Base-by-base conservation (phyloP, 2,797 vertebrate genomes). In the Enteromius viviparus region DNA sequence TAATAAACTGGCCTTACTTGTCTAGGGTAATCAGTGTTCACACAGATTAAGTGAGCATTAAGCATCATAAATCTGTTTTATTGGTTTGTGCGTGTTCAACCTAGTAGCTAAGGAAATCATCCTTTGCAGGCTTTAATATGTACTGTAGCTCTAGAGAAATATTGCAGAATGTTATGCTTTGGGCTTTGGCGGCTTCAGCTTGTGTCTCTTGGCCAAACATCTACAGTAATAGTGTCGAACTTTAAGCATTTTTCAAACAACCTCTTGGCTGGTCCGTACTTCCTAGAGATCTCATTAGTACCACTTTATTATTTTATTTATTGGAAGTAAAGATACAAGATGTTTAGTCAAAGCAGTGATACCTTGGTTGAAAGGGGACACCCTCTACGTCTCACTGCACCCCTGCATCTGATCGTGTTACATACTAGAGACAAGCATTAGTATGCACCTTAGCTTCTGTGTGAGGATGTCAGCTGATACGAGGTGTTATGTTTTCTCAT, bases 401-500 rank as follows among this genome's bases (percentile, higher is more conserved):
- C 34, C 65, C 45, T 58, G 26, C 34, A 11, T 37, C 74, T 64
- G 58, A 66, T 79, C 58, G 7, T n/a, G 34, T 87, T 85, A 76
- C 75, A 75, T 60, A 62, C 84, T 76, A 34, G 37, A 65, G 77
- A 74, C 21, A 0, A 64, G 77, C 71, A 66, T 74, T 76, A 68
- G 40, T 47, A 49, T 68, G 37, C 62, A 78, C 49, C 62, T 69
- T 34, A 23, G 19, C 62, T 69, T 68, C 34, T 64, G 32, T 69
- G 65, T n/a, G n/a, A 70, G 42, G 69, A 64, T 26, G 79, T 81
- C 53, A 82, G 51, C 23, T 69, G 72, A 82, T 76, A 76, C 65
- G 49, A 76, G 72, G 74, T 76, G 71, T 76, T 55, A 60, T 17
- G 26, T 82, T 69, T 69, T 45, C 64, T 69, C 62, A 76, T 76